phyloP scores from a whole-genome alignment of 2,888 invertebrate species.

The Thecocarcelia acutangulata region DNA sequence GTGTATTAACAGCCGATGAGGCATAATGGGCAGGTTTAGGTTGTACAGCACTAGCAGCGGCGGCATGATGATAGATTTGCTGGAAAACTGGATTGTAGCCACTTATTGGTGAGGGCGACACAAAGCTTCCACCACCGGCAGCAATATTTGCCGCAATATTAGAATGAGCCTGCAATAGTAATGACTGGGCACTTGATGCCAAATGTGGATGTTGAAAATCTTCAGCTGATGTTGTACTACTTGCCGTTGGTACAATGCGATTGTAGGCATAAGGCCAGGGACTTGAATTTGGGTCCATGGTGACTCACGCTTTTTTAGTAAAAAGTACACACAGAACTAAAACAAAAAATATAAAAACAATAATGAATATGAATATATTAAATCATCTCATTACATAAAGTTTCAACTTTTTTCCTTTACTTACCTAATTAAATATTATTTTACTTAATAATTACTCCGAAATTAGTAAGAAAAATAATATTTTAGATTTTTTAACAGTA shows the following conservation, averaged over 20 bases:
- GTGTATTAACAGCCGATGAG: conserved; percentile 83
- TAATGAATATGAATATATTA: conserved; percentile 39
- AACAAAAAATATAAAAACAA: conserved; percentile 51
- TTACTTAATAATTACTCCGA: conserved; percentile 26
- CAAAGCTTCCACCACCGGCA: conserved; percentile 82
- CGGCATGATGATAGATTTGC: conserved; percentile 90
- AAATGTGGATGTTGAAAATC: conserved; percentile 87
- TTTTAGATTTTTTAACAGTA: conserved; percentile 52
- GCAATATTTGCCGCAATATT: conserved; percentile 84
- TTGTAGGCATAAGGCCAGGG: conserved; percentile 94
- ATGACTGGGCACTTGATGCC: conserved; percentile 86
- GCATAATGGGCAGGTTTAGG: conserved; percentile 89
- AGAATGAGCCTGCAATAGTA: conserved; percentile 85
- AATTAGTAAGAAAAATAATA: conserved; percentile 43
- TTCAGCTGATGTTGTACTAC: conserved; percentile 85
- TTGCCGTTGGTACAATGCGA: conserved; percentile 87
- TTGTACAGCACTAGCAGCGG: conserved; percentile 82
- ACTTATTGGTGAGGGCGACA: conserved; percentile 88
- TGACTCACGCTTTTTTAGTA: conserved; percentile 61
- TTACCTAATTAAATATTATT: conserved; percentile 45
- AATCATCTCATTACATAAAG: conserved; percentile 62
- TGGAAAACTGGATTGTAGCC: conserved; percentile 91
- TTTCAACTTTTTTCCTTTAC: conserved; percentile 33
- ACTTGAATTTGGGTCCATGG: conserved; percentile 92
- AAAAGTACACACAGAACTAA: conserved; percentile 48